Conservation (phyloP, 2,888 invertebrate genomes). For the Thymelicus sylvestris region DNA sequence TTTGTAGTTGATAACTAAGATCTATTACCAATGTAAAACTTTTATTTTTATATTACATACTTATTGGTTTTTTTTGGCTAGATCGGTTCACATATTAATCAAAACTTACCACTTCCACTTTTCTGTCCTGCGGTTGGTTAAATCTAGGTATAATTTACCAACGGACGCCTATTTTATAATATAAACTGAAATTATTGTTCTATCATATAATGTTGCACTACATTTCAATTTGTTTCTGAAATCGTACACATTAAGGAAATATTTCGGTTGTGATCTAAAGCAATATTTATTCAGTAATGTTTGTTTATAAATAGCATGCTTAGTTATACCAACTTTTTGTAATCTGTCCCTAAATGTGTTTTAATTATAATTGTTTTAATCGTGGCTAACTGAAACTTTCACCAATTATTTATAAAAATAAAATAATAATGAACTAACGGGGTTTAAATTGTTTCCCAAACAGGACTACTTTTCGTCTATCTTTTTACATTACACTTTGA, state of each 20-base stretch:
- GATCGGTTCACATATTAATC: too few species aligned
- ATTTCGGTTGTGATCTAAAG: not conserved
- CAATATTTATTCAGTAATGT: not conserved
- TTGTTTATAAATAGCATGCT: not conserved
- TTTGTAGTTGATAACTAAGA: too few species aligned
- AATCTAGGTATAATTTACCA: too few species aligned
- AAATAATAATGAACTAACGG: not conserved
- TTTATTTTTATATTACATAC: too few species aligned
- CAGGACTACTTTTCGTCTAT: not conserved
- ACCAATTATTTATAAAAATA: not conserved
- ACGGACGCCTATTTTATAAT: too few species aligned
- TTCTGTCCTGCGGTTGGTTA: too few species aligned
- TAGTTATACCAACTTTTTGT: not conserved
- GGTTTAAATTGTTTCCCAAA: not conserved
- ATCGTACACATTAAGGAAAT: not conserved
- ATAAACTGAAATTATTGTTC: not conserved
- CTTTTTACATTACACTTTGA: slow-evolving; percentile 21
- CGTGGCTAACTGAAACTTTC: too few species aligned
- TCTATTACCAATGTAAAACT: too few species aligned
- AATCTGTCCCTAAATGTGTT: not conserved
- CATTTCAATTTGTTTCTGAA: not conserved
- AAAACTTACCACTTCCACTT: too few species aligned
- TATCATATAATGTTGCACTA: not conserved
- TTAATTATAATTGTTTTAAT: not conserved
- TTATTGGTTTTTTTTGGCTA: too few species aligned